Conservation (phyloP, 1,140 invertebrate genomes). For the Lysiphlebus fabarum region DNA sequence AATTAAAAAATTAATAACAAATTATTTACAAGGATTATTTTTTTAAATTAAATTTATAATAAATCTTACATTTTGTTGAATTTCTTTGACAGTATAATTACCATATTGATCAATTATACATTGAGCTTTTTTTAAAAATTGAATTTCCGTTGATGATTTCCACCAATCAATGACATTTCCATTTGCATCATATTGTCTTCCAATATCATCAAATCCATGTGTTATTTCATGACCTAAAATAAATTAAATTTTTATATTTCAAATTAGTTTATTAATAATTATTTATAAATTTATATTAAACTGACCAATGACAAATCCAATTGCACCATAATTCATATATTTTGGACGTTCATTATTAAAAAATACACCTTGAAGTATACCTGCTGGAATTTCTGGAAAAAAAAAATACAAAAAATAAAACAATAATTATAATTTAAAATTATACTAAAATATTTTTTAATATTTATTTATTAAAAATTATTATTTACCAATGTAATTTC, state of each 20-base stretch:
- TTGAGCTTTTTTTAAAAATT: constrained; percentile 70
- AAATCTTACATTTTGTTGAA: constrained; percentile 64
- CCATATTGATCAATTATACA: constrained; percentile 88
- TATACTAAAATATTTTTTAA: constrained; percentile 30
- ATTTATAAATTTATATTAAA: too few relatives aligned
- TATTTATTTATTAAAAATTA: background rate
- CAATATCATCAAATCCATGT: constrained; percentile 88
- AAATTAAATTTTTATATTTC: too few relatives aligned
- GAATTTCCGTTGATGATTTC: constrained; percentile 68
- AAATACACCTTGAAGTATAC: constrained; percentile 85
- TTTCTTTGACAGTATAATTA: constrained; percentile 71
- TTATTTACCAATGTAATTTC: too few relatives aligned
- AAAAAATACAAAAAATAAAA: background rate
- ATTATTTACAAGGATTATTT: background rate
- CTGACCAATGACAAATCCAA: constrained; percentile 76
- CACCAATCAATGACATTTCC: constrained; percentile 86
- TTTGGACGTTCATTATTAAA: constrained; percentile 78
- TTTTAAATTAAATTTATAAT: background rate
- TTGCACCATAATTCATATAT: constrained; percentile 89
- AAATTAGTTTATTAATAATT: too few relatives aligned
- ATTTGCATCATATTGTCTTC: constrained; percentile 84
- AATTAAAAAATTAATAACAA: background rate
- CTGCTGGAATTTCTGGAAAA: constrained; percentile 76
- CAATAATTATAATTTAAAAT: constrained; percentile 70
- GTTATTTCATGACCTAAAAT: constrained; percentile 81